These are phyloP conservation scores for Nyctibius bracteatus DNA, from an alignment of 2,113 vertebrate species.

Conservation along the genomic window DNA sequence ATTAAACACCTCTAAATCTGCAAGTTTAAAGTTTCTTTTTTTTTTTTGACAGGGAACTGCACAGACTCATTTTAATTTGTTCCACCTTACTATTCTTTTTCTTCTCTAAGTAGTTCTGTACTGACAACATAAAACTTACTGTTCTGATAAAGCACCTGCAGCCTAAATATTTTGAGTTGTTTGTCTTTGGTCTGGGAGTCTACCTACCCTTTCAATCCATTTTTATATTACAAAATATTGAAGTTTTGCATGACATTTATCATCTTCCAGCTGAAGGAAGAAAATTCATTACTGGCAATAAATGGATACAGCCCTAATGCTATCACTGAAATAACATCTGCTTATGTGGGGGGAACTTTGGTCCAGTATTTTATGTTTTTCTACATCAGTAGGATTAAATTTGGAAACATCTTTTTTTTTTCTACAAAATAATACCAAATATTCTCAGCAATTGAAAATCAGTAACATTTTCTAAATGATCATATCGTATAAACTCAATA, in stretches of 20 bases:
- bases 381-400: neutral
- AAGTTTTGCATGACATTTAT: neutral
- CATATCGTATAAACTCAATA: neutral
- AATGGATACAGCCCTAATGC: neutral
- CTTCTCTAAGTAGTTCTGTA: neutral
- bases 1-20: neutral
- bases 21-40: neutral
- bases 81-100: neutral
- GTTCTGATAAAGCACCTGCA: neutral
- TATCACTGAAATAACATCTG: neutral
- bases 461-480: slow-evolving; percentile 36
- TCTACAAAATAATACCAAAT: neutral
- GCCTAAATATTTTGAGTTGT: neutral
- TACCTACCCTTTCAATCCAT: neutral
- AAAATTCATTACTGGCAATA: neutral
- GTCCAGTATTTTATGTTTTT: neutral
- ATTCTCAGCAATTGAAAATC: slow-evolving; percentile 1
- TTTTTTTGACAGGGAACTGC: neutral
- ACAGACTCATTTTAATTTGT: neutral
- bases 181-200: neutral
- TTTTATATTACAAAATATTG: neutral
- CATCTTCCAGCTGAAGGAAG: neutral
- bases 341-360: neutral
- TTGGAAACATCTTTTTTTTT: neutral
- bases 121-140: neutral